Conservation (phyloP, 1,140 invertebrate genomes). For the Pseudomyrmex gracilis region DNA sequence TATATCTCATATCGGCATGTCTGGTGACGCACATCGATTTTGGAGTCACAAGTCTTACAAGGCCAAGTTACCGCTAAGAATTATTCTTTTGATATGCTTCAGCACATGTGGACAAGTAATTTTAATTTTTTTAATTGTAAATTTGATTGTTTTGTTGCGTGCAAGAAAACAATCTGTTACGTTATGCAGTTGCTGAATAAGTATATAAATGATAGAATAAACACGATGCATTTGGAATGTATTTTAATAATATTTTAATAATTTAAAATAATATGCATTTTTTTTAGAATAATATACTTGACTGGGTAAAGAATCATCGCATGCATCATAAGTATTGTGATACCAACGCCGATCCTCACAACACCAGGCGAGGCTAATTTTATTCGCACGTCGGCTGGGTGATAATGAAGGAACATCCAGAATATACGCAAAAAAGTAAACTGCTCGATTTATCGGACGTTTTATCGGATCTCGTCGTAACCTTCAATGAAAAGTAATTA, state of each 20-base stretch:
- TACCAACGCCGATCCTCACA: slow-evolving; percentile 57
- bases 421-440: slow-evolving; percentile 30
- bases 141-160: background rate
- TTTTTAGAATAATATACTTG: background rate
- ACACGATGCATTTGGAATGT: no score
- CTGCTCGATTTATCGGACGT: slow-evolving; percentile 40
- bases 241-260: no score
- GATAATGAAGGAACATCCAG: slow-evolving; percentile 45
- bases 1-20: slow-evolving; percentile 81
- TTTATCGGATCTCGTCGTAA: slow-evolving; percentile 33
- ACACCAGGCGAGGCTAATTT: slow-evolving; percentile 21
- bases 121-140: no score
- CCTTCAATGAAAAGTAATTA: slow-evolving; percentile 12
- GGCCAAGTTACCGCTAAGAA: slow-evolving; percentile 85
- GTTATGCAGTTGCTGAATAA: no score
- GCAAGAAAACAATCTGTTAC: no score
- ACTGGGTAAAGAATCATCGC: slow-evolving; percentile 33
- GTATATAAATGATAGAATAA: no score
- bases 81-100: slow-evolving; percentile 75
- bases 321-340: slow-evolving; percentile 49
- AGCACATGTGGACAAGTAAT: slow-evolving; percentile 26
- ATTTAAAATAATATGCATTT: background rate
- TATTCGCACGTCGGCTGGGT: slow-evolving; percentile 48
- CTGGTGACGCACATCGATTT: slow-evolving; percentile 89
- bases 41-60: slow-evolving; percentile 90